Evolutionary conservation across 2,888 invertebrate genomes (phyloP), one percentile per base, ranked within the genome.

Genomic region (Augiades crinisus): DNA sequence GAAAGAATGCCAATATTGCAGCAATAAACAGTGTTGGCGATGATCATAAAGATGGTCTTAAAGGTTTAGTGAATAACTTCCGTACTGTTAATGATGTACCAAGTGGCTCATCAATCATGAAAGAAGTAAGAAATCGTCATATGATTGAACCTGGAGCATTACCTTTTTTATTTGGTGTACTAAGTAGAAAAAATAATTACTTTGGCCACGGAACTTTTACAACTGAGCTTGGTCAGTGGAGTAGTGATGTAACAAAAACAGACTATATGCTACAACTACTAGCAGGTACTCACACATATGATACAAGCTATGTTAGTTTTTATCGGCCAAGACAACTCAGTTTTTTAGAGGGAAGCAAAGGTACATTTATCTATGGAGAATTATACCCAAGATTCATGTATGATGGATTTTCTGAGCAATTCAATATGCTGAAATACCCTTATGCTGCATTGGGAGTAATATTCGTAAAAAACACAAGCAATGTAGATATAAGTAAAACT

Each of bases 1-100:
- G 33, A 33, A 33, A 33, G 33, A 33, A 33, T 33, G 33, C 33
- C 33, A 33, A 33, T 33, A 33, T 33, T 33, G 33, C 33, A 33
- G 33, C 33, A 33, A 33, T 33, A 33, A 33, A 33, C 13, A 33
- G 33, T 13, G 13, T 33, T 33, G 13, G 33, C 13, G 13, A 33
- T 14, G 13, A 13, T 33, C 33, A 33, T 33, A 33, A 33, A 33
- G 33, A 33, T 33, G 33, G 33, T 33, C 33, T 33, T 13, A 33
- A 33, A 33, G 33, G 33, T 33, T 33, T 33, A 33, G 33, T 33
- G 7, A 7, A 33, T 6, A 7, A 33, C 7, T 33, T 33, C 7
- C 33, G 33, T 33, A 7, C 33, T 33, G 33, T 33, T 33, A 33
- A 33, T 33, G 7, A 33, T 33, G 33, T 33, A 1, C 31, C 31